Base-by-base conservation (phyloP, 2,113 vertebrate genomes). In the Platichthys stellatus region DNA sequence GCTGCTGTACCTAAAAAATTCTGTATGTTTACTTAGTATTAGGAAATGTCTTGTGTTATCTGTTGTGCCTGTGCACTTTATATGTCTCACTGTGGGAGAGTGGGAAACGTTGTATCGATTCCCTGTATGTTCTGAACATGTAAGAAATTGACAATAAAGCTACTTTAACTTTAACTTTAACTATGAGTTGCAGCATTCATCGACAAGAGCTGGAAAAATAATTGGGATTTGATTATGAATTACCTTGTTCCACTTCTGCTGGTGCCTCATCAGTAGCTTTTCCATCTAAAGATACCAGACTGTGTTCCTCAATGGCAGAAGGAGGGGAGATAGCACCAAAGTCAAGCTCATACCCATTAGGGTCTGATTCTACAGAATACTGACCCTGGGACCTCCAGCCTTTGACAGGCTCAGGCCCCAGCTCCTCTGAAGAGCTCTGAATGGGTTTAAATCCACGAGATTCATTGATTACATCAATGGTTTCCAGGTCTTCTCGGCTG, bases 291-390 rank as follows among this genome's bases (percentile, higher is more conserved):
- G 86, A 88, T 21, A 65, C 88, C 28, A 86, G 58, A 59, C 84
- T 84, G 17, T 63, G 68, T 73, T 92, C 90, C 57, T 92, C 87
- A 8, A 90, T 82, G 69, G 91, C 86, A 2, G 88, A 92, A 5
- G 88, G 88, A 0, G 81, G 90, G 2, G 88, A 90, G 59, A 90
- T 40, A 0, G 81, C 61, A 3, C 78, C 67, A 0, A 92, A 73
- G 70, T 93, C 90, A 10, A 92, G 73, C 56, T 93, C 92, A 40
- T 93, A 93, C 0, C 88, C 92, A 35, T 88, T 91, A 0, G 90
- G 92, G 47, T 93, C 91, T 0, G 92, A 93, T 59, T 93, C 92
- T 0, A 88, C 69, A n/a, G 92, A 93, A 60, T 76, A 89, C 76
- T 91, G 90, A 23, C 89, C 89, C 78, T 86, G 79, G 6, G 88